These are phyloP conservation scores for Drosophila putrida DNA, from an alignment of 2,888 invertebrate genomes.

Conservation along the genomic window DNA sequence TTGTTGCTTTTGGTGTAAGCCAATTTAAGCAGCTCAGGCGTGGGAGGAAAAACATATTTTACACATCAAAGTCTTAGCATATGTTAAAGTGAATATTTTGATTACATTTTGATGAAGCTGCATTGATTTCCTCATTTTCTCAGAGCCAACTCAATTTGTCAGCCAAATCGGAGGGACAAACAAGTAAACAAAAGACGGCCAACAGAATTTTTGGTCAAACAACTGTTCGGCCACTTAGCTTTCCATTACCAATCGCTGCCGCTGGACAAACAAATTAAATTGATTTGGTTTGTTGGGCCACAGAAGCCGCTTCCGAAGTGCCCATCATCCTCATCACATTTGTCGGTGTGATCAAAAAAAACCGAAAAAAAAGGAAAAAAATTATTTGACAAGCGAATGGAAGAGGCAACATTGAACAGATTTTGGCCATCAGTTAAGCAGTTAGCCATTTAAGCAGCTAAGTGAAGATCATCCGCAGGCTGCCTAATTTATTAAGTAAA, in stretches of 20 bases:
- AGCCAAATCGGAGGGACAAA: slow-evolving; percentile 48
- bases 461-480: slow-evolving; percentile 20
- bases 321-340: slow-evolving; percentile 35
- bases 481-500: slow-evolving; percentile 77
- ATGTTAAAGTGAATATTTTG: slow-evolving; percentile 60
- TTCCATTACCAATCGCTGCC: slow-evolving; percentile 77
- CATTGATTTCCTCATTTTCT: not conserved
- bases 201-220: slow-evolving; percentile 50
- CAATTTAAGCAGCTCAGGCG: slow-evolving; percentile 59
- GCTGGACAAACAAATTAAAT: slow-evolving; percentile 77
- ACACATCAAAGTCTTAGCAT: slow-evolving; percentile 47
- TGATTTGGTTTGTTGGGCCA: slow-evolving; percentile 68
- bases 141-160: slow-evolving; percentile 65
- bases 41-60: slow-evolving; percentile 64
- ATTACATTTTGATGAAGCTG: slow-evolving; percentile 48
- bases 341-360: slow-evolving; percentile 68
- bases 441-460: slow-evolving; percentile 39
- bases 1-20: slow-evolving; percentile 52
- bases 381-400: slow-evolving; percentile 67
- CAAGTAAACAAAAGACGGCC: slow-evolving; percentile 29
- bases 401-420: slow-evolving; percentile 5
- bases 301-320: slow-evolving; percentile 81
- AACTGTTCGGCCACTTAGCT: slow-evolving; percentile 76
- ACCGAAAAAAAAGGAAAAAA: slow-evolving; percentile 12
- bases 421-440: not conserved